Evolutionary conservation across 2,888 invertebrate species (phyloP).

Genomic region (Leucania comma): DNA sequence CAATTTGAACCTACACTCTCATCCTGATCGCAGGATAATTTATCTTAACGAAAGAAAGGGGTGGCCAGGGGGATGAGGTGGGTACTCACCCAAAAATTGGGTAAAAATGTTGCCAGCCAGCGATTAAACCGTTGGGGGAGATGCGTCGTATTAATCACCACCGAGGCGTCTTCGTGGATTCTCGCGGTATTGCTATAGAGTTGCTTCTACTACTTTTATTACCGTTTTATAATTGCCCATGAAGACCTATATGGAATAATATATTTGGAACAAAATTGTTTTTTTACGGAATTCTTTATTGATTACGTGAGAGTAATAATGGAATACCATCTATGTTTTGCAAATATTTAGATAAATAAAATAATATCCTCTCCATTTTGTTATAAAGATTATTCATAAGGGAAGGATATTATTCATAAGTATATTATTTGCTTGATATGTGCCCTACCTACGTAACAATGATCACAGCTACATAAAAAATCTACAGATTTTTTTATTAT

Average conservation of each 20-base stretch:
- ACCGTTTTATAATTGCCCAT: no score
- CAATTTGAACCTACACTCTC: slow-evolving; percentile 91
- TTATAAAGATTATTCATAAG: no score
- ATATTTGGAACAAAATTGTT: no score
- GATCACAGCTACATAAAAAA: no score
- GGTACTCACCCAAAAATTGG: slow-evolving; percentile 88
- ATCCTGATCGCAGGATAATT: slow-evolving; percentile 90
- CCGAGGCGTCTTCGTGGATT: slow-evolving; percentile 88
- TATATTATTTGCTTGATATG: no score
- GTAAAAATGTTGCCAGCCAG: slow-evolving; percentile 91
- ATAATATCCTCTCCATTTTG: neutral
- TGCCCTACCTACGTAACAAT: no score
- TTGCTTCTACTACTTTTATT: slow-evolving; percentile 54
- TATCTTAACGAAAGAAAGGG: slow-evolving; percentile 91
- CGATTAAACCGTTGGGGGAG: slow-evolving; percentile 90
- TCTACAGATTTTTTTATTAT: no score
- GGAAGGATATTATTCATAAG: no score
- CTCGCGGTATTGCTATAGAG: slow-evolving; percentile 79
- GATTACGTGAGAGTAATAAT: neutral
- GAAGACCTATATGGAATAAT: no score
- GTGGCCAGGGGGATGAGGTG: slow-evolving; percentile 80
- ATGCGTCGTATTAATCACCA: slow-evolving; percentile 91
- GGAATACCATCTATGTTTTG: neutral
- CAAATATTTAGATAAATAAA: neutral
- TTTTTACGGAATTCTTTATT: no score